A percentile compares a stretch with the other conserved stretches of the same genome.
These are phyloP conservation scores for Monarcha castaneiventris DNA, from an alignment of 2,113 vertebrate species.

Conservation along the genomic window DNA sequence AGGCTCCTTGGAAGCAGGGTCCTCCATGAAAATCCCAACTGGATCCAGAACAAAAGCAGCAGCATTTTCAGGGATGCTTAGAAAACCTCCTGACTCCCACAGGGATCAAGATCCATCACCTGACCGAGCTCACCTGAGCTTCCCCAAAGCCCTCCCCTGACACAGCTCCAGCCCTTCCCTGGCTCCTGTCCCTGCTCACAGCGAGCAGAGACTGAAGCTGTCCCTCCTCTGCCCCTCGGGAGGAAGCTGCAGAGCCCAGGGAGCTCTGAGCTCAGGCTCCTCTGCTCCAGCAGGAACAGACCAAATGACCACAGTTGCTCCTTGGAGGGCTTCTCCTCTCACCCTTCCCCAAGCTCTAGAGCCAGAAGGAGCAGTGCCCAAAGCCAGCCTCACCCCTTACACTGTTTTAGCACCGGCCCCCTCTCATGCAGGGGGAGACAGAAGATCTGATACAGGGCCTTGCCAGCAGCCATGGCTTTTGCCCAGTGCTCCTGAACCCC, in stretches of 20 bases:
- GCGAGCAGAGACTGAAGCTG: neutral
- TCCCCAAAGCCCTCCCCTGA: neutral
- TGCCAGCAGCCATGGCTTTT: neutral
- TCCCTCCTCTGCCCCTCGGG: rapidly evolving
- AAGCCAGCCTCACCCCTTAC: neutral
- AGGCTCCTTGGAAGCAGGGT: neutral
- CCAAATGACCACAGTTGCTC: neutral
- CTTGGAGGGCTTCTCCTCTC: neutral
- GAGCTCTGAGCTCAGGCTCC: neutral
- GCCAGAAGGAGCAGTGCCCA: neutral
- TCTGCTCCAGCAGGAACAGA: neutral
- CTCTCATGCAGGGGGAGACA: neutral
- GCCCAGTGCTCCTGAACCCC: neutral
- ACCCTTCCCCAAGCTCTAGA: neutral
- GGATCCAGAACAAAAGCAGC: neutral
- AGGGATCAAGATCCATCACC: neutral
- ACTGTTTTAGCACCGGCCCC: neutral
- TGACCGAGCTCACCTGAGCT: neutral
- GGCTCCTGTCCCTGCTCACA: neutral
- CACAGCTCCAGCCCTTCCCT: neutral
- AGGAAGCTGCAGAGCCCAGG: neutral
- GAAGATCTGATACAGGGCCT: rapidly evolving
- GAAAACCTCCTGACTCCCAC: neutral
- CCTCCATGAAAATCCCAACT: neutral
- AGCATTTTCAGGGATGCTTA: neutral